Conservation (phyloP, 2,888 invertebrate species). For the Pammene aurita region DNA sequence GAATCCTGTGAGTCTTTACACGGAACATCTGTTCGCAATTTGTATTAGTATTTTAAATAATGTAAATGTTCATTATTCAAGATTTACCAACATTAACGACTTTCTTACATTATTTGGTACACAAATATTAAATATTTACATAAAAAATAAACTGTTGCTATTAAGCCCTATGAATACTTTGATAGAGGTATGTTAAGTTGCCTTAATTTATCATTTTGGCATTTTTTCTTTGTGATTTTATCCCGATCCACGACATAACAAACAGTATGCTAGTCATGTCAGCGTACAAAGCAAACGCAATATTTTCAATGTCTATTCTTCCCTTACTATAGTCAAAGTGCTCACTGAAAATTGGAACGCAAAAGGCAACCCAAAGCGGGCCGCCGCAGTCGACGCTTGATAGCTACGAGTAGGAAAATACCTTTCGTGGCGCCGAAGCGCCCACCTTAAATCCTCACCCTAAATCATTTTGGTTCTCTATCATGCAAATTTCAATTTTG, state of each 20-base stretch:
- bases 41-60: too few species aligned
- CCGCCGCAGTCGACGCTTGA: neutral
- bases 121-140: too few species aligned
- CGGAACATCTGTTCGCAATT: too few species aligned
- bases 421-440: neutral
- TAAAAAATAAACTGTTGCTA: too few species aligned
- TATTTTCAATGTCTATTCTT: slow-evolving; percentile 12
- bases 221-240: slow-evolving; percentile 2
- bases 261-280: neutral
- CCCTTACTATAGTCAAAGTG: slow-evolving; percentile 3
- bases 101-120: too few species aligned
- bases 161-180: neutral
- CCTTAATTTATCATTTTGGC: neutral
- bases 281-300: neutral
- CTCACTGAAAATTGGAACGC: slow-evolving; percentile 10
- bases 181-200: neutral
- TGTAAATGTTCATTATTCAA: too few species aligned
- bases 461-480: slow-evolving; percentile 28
- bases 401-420: slow-evolving; percentile 6
- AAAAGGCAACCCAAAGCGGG: neutral
- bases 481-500: slow-evolving; percentile 33
- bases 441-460: slow-evolving; percentile 13
- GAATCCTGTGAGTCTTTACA: too few species aligned
- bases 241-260: neutral
- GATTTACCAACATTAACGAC: too few species aligned